Conservation (phyloP, 2,888 invertebrate species). For the Scaptomyza flava region DNA sequence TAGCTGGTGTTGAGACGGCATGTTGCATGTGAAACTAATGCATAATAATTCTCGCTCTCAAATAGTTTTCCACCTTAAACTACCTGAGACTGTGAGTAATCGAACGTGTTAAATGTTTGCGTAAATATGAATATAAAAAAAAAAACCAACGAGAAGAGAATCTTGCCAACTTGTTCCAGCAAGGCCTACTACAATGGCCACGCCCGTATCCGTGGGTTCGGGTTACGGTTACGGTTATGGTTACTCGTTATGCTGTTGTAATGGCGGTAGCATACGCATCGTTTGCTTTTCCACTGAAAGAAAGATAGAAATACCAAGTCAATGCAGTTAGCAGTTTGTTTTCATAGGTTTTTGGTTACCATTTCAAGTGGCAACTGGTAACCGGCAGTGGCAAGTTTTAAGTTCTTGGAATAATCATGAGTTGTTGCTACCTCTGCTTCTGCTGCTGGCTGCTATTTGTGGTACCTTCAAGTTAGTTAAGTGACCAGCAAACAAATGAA, state of each 20-base stretch:
- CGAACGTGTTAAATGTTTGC: constrained; percentile 79
- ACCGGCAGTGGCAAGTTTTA: constrained; percentile 45
- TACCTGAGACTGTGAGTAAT: constrained; percentile 45
- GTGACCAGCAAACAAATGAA: constrained; percentile 47
- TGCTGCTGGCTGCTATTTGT: constrained; percentile 23
- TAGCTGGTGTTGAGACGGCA: not conserved
- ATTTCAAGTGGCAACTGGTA: constrained; percentile 66
- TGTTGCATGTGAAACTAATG: constrained; percentile 60
- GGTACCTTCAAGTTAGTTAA: constrained; percentile 37
- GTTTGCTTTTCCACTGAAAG: constrained; percentile 64
- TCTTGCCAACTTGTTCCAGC: constrained; percentile 22
- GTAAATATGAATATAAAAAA: constrained; percentile 66
- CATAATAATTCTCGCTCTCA: constrained; percentile 54
- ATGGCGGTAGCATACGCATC: constrained; percentile 59
- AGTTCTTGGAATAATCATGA: constrained; percentile 60
- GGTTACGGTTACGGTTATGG: constrained; percentile 42
- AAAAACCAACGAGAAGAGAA: constrained; percentile 24
- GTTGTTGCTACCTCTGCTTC: constrained; percentile 25
- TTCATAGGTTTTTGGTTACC: constrained; percentile 67
- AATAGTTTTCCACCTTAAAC: constrained; percentile 39
- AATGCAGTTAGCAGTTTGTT: constrained; percentile 53
- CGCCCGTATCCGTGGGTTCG: constrained; percentile 52
- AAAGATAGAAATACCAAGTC: constrained; percentile 24
- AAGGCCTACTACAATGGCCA: constrained; percentile 17
- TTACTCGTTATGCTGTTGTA: constrained; percentile 49